Percentiles rank a stretch among this genome's conserved stretches.
phyloP scores from a whole-genome alignment of 2,797 vertebrate genomes.

The Artibeus lituratus region DNA sequence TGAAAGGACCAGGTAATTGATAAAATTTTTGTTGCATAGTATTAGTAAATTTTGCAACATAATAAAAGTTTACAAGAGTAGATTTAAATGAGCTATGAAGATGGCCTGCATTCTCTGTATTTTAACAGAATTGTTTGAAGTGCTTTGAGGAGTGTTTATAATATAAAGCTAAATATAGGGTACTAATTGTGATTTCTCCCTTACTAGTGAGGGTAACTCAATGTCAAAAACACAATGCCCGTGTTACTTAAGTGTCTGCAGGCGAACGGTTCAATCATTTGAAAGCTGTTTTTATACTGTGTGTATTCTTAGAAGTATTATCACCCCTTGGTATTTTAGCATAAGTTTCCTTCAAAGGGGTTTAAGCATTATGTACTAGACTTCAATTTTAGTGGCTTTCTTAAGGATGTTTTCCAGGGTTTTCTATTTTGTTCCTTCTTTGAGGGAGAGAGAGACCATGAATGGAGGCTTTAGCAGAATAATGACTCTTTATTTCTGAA shows the following conservation, averaged over 20 bases:
- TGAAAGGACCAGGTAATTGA: conserved; percentile 32
- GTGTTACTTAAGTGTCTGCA: not conserved
- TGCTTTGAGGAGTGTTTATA: not conserved
- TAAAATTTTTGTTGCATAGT: not conserved
- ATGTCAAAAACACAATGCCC: not conserved
- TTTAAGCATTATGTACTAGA: not conserved
- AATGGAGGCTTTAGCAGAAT: not conserved
- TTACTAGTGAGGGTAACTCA: not conserved
- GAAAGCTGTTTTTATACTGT: not conserved
- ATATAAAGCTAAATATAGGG: not conserved
- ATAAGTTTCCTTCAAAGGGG: conserved; percentile 10
- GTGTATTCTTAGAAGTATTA: not conserved
- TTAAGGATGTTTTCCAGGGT: not conserved
- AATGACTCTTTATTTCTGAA: not conserved
- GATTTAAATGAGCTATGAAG: not conserved
- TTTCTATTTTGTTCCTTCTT: not conserved
- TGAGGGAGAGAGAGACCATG: not conserved
- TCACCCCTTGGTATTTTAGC: not conserved
- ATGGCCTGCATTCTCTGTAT: not conserved
- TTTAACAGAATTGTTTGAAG: conserved; percentile 30
- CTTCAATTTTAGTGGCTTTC: conserved; percentile 2
- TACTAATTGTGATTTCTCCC: conserved; percentile 34
- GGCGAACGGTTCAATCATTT: not conserved
- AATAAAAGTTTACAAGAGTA: not conserved
- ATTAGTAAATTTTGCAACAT: conserved; percentile 13